A percentile compares a stretch with the other conserved stretches of the same genome.
Evolutionary conservation across 2,797 vertebrate genomes (phyloP).

Genomic region (Alca torda): DNA sequence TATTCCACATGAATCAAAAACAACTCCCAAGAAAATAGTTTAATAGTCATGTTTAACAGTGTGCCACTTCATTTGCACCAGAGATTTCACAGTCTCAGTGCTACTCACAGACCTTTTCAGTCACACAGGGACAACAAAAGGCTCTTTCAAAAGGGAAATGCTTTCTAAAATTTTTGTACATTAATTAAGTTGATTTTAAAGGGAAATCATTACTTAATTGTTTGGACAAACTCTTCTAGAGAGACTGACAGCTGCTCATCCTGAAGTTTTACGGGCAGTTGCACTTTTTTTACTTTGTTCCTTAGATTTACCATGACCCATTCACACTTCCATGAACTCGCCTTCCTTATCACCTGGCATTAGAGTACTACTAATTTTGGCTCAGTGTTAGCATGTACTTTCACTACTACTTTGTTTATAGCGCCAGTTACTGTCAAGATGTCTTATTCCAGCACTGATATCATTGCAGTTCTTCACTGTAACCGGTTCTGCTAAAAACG

Average conservation of each 20-base stretch:
- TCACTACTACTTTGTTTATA: background rate
- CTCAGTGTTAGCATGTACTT: background rate
- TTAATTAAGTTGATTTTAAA: slow-evolving; percentile 62
- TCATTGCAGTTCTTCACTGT: background rate
- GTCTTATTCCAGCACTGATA: background rate
- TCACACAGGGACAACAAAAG: slow-evolving; percentile 39
- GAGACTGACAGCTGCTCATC: background rate
- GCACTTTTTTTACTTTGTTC: background rate
- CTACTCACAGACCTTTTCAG: slow-evolving; percentile 5
- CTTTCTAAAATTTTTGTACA: background rate
- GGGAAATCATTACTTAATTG: background rate
- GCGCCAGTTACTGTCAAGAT: background rate
- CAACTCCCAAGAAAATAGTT: slow-evolving; percentile 72
- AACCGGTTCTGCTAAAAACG: background rate
- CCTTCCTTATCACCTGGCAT: background rate
- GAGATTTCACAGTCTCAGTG: slow-evolving; percentile 23
- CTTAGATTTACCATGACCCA: background rate
- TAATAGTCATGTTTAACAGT: slow-evolving; percentile 72
- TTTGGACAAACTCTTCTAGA: background rate
- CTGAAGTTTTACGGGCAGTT: background rate
- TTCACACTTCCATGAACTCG: background rate
- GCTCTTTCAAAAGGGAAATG: background rate
- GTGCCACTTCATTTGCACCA: slow-evolving; percentile 10
- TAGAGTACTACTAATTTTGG: background rate
- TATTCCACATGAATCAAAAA: slow-evolving; percentile 75